Base-by-base conservation (phyloP, 2,888 invertebrate species). In the Eugnorisma glareosa region DNA sequence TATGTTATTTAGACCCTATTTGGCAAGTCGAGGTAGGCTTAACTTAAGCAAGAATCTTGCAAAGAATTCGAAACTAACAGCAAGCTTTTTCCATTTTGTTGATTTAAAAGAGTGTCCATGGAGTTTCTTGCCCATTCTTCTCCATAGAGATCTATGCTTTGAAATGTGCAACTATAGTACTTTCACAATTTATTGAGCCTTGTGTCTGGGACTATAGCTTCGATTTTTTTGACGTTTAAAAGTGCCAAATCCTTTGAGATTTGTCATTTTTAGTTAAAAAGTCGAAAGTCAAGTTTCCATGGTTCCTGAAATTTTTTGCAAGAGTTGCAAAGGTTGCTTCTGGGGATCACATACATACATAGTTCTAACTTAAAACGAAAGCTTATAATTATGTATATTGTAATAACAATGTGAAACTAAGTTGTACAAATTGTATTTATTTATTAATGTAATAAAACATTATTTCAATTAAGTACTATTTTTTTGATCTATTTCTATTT, bases 381-480 rank as follows among this genome's bases (percentile, higher is more conserved):
- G 70, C 83, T 83, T 84, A 70, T 18, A 69, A n/a, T n/a, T n/a
- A n/a, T n/a, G n/a, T n/a, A n/a, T n/a, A n/a, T n/a, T 86, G 77
- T 77, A 77, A 69, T 77, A 77, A 73, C 45, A 67, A 82, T 82
- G n/a, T 73, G 74, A 75, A 77, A 73, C 45, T 86, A 89, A 90
- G 89, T 88, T 93, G 91, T 94, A 93, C 89, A 93, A 92, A 92
- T 88, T 89, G 85, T 93, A 92, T 92, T 92, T 88, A 83, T 88
- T 86, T 92, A 91, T 93, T 67, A 78, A 11, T 92, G 86, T 91
- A 91, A 89, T 90, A 93, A 91, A 91, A 89, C 2, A 90, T 85
- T 77, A 84, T 87, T 86, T 87, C 74, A 73, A 85, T 18, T 31
- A 86, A 73, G 8, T 40, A 13, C 13, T 48, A 11, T 66, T 2